Evolutionary conservation across 2,888 invertebrate species (phyloP).

Genomic region (Gastracanthus pulcherrimus): DNA sequence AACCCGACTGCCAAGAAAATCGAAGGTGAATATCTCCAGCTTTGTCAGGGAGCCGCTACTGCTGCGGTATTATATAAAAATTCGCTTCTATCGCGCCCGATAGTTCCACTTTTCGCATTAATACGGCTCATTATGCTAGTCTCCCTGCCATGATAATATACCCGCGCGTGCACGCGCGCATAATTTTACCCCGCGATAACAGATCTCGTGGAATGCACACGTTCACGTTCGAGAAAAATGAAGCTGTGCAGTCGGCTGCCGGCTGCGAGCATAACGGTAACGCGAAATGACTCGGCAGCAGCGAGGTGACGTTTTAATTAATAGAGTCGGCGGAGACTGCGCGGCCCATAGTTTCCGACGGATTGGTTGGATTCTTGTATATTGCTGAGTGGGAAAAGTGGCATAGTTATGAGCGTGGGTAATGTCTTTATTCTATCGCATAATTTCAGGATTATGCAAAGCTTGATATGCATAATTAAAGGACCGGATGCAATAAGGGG

Average conservation of each 20-base stretch:
- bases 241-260: background rate
- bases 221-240: too few species aligned
- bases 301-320: constrained; percentile 32
- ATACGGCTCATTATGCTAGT: constrained; percentile 15
- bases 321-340: background rate
- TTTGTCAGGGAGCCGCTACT: background rate
- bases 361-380: background rate
- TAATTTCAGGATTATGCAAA: constrained; percentile 12
- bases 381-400: background rate
- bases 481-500: too few species aligned
- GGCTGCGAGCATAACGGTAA: constrained; percentile 12
- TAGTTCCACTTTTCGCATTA: constrained; percentile 24
- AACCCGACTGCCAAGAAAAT: constrained; percentile 6
- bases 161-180: background rate
- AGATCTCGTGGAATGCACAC: constrained; percentile 29
- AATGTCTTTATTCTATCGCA: constrained; percentile 16
- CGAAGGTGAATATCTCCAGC: constrained; percentile 5
- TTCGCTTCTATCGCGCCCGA: constrained; percentile 15
- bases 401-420: background rate
- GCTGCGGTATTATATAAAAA: constrained; percentile 23
- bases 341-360: background rate
- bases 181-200: constrained; percentile 15
- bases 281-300: constrained; percentile 13
- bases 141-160: background rate
- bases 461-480: background rate